Percentiles rank a stretch among this genome's conserved stretches.
These are phyloP conservation scores for Artibeus jamaicensis DNA, from an alignment of 2,797 vertebrate genomes.

Conservation along the genomic window DNA sequence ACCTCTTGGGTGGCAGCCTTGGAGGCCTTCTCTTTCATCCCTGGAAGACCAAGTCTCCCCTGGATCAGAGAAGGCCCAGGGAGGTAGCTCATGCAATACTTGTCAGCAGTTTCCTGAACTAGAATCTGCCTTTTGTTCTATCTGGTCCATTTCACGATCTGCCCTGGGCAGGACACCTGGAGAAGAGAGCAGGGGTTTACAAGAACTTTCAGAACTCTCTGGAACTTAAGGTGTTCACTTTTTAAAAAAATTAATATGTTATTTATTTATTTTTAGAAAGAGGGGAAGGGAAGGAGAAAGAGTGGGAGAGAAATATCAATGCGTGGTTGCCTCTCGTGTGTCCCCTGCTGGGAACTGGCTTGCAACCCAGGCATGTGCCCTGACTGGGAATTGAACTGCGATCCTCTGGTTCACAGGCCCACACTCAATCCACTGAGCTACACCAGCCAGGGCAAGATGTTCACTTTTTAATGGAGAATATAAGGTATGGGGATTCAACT, in stretches of 20 bases:
- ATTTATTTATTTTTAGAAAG: too few relatives aligned
- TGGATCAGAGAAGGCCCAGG: not conserved
- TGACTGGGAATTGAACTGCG: too few relatives aligned
- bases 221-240: conserved; percentile 21
- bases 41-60: not conserved
- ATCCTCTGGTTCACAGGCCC: too few relatives aligned
- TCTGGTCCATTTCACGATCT: conserved; percentile 11
- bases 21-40: not conserved
- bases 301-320: too few relatives aligned
- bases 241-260: too few relatives aligned
- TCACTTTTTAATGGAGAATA: conserved; percentile 13
- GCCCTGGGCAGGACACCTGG: not conserved
- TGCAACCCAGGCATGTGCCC: too few relatives aligned
- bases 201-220: conserved; percentile 49
- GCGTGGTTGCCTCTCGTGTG: too few relatives aligned
- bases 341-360: too few relatives aligned
- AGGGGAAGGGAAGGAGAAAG: too few relatives aligned
- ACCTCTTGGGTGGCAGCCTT: not conserved
- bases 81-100: not conserved
- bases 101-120: conserved; percentile 32
- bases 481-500: conserved; percentile 8
- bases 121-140: conserved; percentile 33
- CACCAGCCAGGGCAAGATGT: too few relatives aligned
- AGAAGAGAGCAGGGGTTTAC: not conserved
- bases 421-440: too few relatives aligned